Evolutionary conservation across 2,113 vertebrate genomes (phyloP), one percentile per base, ranked within the genome.

Genomic region (Microcebus jonahi): DNA sequence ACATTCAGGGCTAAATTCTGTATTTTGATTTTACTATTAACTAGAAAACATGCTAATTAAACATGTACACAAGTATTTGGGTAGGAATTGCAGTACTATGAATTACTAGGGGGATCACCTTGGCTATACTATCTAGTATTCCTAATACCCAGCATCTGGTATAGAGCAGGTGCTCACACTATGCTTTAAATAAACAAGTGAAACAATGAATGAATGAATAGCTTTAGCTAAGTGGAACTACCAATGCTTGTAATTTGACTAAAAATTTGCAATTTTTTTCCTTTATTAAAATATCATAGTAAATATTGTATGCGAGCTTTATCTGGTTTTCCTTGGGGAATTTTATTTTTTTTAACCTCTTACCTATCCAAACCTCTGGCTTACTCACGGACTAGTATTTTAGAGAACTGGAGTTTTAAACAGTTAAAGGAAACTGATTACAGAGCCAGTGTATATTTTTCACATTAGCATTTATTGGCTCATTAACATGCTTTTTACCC

Each of bases 391-490:
- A 61, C 8, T 17, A 65, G 23, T 48, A n/a, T 86, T 91, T 50
- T 87, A 45, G 65, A 95, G n/a, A 91, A 77, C 15, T 53, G 5
- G 21, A 59, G 29, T 71, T 97, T 86, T 50, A 96, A 96, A 79
- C 36, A 88, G 50, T 45, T 97, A 63, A 55, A 91, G 95, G 80
- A 68, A 83, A 75, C 50, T 67, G 63, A 88, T 36, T 27, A 84
- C 45, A 86, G 23, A 79, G 29, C 1, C 59, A 70, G 34, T 31
- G 31, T 95, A 85, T 96, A 50, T 73, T 92, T 75, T 91, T 55
- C 59, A 89, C 13, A 31, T 67, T 29, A 76, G 34, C 80, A 65
- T 91, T 85, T 57, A 89, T 65, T 71, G 68, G 42, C 48, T 48
- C 57, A 50, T 21, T 48, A 86, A 55, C 29, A 67, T 68, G 39